Evolutionary conservation across 2,888 invertebrate species (phyloP), one percentile per base, ranked within the genome.

Genomic region (Gortyna flavago): DNA sequence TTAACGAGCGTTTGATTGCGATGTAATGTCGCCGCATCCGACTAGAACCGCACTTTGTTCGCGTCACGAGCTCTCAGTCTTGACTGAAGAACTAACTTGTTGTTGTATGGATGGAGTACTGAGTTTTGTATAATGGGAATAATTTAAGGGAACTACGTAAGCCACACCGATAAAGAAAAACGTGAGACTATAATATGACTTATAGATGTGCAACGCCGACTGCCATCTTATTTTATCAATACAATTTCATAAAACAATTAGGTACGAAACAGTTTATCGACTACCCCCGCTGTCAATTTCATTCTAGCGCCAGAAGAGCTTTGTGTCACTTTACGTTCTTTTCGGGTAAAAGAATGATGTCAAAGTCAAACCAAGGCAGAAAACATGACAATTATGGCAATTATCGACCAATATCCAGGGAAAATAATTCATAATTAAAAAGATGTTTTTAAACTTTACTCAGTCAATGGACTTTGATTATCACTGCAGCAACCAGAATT

Each of bases 1-100:
- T 91, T 93, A 94, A 94, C 93, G 93, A 92, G 90, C 90, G 92
- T 92, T 93, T 93, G 92, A 94, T 94, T 93, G 93, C 93, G 87
- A 87, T 85, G 92, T 93, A 93, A 93, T 92, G 92, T 92, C 90
- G 66, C 83, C 85, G 86, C 84, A 79, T 79, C 84, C 84, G 66
- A 72, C 78, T 59, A 54, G 67, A 68, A 79, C 76, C 86, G n/a
- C 79, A 84, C 80, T 88, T 86, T 80, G 86, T 87, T 87, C 75
- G 59, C 62, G 87, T 83, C 85, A 48, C 21, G 35, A 71, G 65
- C 61, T 77, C 61, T 71, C 66, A 72, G 77, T 66, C 79, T 76
- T 66, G 64, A 25, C 81, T 67, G 21, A 51, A 29, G 59, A 79
- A 71, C 54, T 59, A 80, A 80, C 69, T 65, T 84, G 44, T 66